phyloP scores from a whole-genome alignment of 2,888 invertebrate species.

The Drosophila affinis region DNA sequence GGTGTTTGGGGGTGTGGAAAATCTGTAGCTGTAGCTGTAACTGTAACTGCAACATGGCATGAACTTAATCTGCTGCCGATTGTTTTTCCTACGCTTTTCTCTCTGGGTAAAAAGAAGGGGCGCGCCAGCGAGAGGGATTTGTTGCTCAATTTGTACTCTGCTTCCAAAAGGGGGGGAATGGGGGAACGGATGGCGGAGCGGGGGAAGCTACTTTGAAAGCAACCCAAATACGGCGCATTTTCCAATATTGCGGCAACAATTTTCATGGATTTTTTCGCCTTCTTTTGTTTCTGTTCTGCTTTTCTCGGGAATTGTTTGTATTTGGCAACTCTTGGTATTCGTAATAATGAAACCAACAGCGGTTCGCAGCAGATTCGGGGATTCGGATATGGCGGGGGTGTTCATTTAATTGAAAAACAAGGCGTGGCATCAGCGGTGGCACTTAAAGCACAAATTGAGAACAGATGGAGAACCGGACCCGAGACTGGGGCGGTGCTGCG shows the following conservation, averaged over 20 bases:
- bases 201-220: slow-evolving; percentile 39
- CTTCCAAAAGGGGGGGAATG: too few relatives aligned
- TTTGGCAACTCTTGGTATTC: slow-evolving; percentile 64
- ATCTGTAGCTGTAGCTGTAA: slow-evolving; percentile 69
- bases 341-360: slow-evolving; percentile 75
- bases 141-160: slow-evolving; percentile 69
- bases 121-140: slow-evolving; percentile 39
- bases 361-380: slow-evolving; percentile 31
- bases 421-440: slow-evolving; percentile 59
- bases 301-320: slow-evolving; percentile 55
- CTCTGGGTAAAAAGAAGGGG: neutral
- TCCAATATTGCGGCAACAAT: slow-evolving; percentile 77
- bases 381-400: slow-evolving; percentile 38
- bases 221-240: slow-evolving; percentile 73
- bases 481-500: neutral
- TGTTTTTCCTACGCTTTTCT: slow-evolving; percentile 50
- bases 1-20: slow-evolving; percentile 34
- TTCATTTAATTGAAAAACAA: slow-evolving; percentile 74
- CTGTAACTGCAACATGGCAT: slow-evolving; percentile 78
- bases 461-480: slow-evolving; percentile 61
- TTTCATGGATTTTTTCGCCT: slow-evolving; percentile 62
- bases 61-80: slow-evolving; percentile 77
- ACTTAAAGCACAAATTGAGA: slow-evolving; percentile 72
- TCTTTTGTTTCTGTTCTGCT: slow-evolving; percentile 35
- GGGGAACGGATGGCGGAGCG: neutral